Evolutionary conservation across 2,888 invertebrate genomes (phyloP).

Genomic region (Ormyrus labotus): DNA sequence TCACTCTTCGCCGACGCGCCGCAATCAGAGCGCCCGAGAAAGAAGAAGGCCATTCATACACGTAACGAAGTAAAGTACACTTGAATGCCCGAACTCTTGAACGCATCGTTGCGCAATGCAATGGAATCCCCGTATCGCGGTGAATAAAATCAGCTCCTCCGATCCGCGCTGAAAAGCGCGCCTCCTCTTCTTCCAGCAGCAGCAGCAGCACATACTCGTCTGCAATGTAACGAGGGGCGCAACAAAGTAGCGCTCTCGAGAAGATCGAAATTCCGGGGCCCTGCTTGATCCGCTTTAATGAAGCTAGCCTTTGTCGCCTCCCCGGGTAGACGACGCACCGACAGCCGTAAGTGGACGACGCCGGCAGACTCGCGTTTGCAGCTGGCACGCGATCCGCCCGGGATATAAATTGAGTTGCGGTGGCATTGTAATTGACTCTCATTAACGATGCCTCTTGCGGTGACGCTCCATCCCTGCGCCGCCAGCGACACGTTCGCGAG

Average conservation of each 20-base stretch:
- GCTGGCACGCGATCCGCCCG: conserved; percentile 22
- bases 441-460: conserved; percentile 61
- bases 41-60: too few relatives aligned
- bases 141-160: too few relatives aligned
- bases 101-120: too few relatives aligned
- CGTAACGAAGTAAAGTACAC: too few relatives aligned
- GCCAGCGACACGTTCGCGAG: too few relatives aligned
- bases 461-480: conserved; percentile 13
- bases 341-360: neutral
- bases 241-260: neutral
- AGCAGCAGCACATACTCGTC: neutral
- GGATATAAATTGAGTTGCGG: conserved; percentile 64
- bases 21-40: too few relatives aligned
- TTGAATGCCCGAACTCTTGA: too few relatives aligned
- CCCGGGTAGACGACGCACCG: too few relatives aligned
- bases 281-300: neutral
- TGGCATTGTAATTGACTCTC: conserved; percentile 60
- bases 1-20: too few relatives aligned
- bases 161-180: too few relatives aligned
- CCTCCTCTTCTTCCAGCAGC: too few relatives aligned
- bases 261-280: neutral
- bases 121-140: too few relatives aligned
- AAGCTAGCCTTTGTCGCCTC: neutral
- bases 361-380: conserved; percentile 10
- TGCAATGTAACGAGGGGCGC: neutral